phyloP scores from a whole-genome alignment of 2,113 vertebrate genomes.

The Hystrix cristata region DNA sequence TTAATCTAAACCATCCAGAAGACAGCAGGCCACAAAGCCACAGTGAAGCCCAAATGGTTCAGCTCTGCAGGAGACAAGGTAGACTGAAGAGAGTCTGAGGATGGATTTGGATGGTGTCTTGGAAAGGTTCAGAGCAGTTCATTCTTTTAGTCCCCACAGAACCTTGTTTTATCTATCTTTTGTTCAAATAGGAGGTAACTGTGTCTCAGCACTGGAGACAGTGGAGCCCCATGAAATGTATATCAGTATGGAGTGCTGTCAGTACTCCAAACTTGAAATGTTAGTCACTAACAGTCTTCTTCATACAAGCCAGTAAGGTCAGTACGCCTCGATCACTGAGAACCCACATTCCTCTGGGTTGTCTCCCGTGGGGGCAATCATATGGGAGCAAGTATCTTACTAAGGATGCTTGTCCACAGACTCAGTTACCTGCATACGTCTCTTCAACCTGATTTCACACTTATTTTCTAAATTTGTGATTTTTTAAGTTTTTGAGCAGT shows the following conservation, averaged over 20 bases:
- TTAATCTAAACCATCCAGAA: neutral
- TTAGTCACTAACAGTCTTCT: neutral
- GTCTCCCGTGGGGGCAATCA: no score
- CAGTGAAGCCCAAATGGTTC: fast-evolving
- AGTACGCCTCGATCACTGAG: neutral
- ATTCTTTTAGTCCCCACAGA: neutral
- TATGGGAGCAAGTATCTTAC: neutral
- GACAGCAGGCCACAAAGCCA: neutral
- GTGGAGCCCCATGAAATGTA: fast-evolving
- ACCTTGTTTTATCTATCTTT: neutral
- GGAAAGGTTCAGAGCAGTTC: neutral
- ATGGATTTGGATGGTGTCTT: neutral
- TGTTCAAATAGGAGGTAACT: neutral
- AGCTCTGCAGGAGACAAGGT: neutral
- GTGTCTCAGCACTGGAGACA: neutral
- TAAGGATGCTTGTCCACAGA: neutral
- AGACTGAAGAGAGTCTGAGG: neutral
- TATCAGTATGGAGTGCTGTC: neutral
- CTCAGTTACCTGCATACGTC: neutral
- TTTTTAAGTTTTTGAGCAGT: neutral
- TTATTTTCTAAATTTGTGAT: neutral
- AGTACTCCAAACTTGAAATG: fast-evolving
- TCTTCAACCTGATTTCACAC: neutral
- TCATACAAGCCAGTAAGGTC: neutral
- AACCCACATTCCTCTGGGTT: neutral